A percentile compares a stretch with the other conserved stretches of the same genome.
phyloP scores from a whole-genome alignment of 2,797 vertebrate species.

The Xenopus petersii region DNA sequence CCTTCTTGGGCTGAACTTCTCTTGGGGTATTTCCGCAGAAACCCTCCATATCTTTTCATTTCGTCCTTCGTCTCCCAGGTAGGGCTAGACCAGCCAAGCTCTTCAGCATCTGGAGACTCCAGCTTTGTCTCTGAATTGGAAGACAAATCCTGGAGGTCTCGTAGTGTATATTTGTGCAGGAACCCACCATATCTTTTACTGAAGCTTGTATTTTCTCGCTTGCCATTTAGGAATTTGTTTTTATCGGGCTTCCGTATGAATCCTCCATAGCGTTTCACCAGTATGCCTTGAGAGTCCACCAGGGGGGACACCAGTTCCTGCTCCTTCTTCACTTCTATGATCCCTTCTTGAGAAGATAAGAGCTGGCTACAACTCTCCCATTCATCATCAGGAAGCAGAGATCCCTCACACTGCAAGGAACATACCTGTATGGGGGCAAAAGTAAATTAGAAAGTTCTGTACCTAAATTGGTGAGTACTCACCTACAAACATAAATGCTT shows the following conservation, averaged over 20 bases:
- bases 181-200: conserved; percentile 67
- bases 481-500: too few relatives aligned
- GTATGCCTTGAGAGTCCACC: conserved; percentile 36
- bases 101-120: neutral
- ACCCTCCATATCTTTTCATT: conserved; percentile 86
- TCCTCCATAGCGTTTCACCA: conserved; percentile 68
- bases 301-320: conserved; percentile 17
- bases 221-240: conserved; percentile 63
- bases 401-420: conserved; percentile 75
- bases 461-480: too few relatives aligned
- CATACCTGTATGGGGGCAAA: conserved; percentile 72
- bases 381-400: conserved; percentile 57
- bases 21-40: conserved; percentile 85
- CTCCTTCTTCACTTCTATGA: conserved; percentile 39
- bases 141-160: conserved; percentile 49
- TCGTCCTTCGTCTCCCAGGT: conserved; percentile 51
- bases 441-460: neutral
- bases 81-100: conserved; percentile 7
- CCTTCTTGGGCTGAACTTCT: conserved; percentile 58
- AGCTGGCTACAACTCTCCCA: conserved; percentile 69
- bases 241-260: conserved; percentile 77
- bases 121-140: conserved; percentile 45
- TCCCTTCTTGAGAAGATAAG: conserved; percentile 49
- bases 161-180: conserved; percentile 60
- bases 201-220: conserved; percentile 65